Evolutionary conservation across 2,797 vertebrate genomes (phyloP).

Genomic region (Gephyroberyx darwinii): DNA sequence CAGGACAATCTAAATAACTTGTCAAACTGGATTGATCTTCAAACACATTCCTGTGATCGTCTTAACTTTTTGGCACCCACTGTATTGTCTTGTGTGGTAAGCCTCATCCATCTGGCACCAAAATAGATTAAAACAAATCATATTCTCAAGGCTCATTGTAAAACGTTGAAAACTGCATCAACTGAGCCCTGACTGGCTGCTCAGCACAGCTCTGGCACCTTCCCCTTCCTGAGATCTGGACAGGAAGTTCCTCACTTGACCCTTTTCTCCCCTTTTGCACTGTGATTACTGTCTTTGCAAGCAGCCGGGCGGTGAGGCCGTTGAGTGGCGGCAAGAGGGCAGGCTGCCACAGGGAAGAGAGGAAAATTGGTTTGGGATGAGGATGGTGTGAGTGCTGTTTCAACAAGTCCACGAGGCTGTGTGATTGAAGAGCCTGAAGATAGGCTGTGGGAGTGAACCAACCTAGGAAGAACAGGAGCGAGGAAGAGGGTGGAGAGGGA

Average conservation of each 20-base stretch:
- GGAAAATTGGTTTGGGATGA: not conserved
- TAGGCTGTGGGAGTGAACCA: not conserved
- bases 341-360: not conserved
- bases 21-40: not conserved
- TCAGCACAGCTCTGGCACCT: not conserved
- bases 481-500: not conserved
- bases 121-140: not conserved
- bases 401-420: not conserved
- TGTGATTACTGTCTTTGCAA: slow-evolving; percentile 14
- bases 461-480: not conserved
- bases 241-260: slow-evolving; percentile 53
- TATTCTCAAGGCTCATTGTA: not conserved
- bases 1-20: slow-evolving; percentile 11
- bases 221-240: slow-evolving; percentile 49
- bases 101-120: not conserved
- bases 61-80: not conserved
- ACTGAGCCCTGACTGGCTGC: not conserved
- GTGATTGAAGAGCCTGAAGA: not conserved
- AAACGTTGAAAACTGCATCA: slow-evolving; percentile 1
- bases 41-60: slow-evolving; percentile 1
- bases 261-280: slow-evolving; percentile 28
- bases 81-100: not conserved
- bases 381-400: not conserved
- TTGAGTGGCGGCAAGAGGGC: not conserved
- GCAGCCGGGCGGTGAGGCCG: slow-evolving; percentile 2